phyloP scores from a whole-genome alignment of 2,113 vertebrate genomes.

The Dascyllus trimaculatus region DNA sequence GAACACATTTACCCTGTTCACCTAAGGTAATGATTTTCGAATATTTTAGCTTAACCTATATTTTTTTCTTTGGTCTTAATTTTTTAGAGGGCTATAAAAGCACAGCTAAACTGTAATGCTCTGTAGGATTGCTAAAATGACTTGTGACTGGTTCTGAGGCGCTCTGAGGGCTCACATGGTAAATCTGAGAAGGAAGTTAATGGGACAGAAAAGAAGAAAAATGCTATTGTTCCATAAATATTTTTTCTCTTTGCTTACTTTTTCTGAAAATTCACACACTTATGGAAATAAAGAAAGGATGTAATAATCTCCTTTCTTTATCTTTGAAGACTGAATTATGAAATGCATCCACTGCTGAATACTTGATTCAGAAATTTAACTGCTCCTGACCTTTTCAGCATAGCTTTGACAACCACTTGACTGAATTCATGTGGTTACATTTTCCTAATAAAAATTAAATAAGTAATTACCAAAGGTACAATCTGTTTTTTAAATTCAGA shows the following conservation, averaged over 20 bases:
- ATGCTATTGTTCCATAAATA: background rate
- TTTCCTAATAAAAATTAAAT: too few relatives aligned
- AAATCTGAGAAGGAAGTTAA: background rate
- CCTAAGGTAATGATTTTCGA: background rate
- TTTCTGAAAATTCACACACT: background rate
- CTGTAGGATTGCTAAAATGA: slow-evolving; percentile 6
- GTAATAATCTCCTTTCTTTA: too few relatives aligned
- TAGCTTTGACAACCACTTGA: background rate
- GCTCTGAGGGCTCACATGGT: background rate
- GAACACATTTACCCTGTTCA: background rate
- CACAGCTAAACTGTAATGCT: background rate
- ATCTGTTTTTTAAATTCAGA: too few relatives aligned
- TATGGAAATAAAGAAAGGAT: background rate
- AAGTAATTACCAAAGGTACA: too few relatives aligned
- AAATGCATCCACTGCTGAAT: too few relatives aligned
- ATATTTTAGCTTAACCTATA: background rate
- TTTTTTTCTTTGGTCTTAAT: background rate
- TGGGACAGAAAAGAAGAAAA: background rate
- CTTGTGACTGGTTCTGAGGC: background rate
- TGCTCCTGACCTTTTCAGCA: background rate
- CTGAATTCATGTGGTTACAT: background rate
- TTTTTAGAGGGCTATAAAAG: background rate
- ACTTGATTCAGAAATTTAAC: background rate
- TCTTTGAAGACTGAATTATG: too few relatives aligned
- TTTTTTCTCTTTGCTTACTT: background rate